Evolutionary conservation across 2,797 vertebrate species (phyloP), one percentile per base, ranked within the genome.

Genomic region (Rostrhamus sociabilis): DNA sequence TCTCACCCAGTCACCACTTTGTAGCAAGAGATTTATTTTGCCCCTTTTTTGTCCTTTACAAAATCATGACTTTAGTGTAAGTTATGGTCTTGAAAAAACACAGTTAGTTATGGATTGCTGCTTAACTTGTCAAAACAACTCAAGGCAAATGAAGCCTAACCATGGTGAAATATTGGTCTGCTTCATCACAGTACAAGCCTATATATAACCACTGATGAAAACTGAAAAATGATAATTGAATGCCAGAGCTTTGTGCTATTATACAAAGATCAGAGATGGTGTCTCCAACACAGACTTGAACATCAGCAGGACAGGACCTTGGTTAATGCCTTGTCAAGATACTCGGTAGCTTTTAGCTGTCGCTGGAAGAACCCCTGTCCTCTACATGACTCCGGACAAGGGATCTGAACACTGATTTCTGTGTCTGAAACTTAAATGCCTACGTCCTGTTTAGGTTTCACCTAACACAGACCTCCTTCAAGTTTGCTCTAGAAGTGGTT

Each of bases 81-180:
- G 85, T 91, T 93, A 88, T 84, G 58, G 27, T 92, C 72, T 87
- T 91, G 89, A 67, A 93, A 93, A 90, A 96, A 83, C 53, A 84
- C 36, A 55, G 34, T 60, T 47, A 89, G 90, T 95, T 96, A 86
- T 83, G 23, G 53, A 88, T 84, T 94, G 38, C 79, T 58, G 38
- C 75, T 97, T 94, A 93, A 90, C 58, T 74, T 97, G 52, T 93
- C 79, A 76, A 95, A 94, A 96, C 88, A 95, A 58, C 36, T 87
- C 76, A 84, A 94, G 67, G 91, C 69, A 96, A 94, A 96, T 95
- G 90, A 97, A 93, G 31, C 83, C 29, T 68, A 90, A 83, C 79
- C 73, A 86, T 9, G 47, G 42, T 91, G 87, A 96, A 95, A 96
- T 95, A 93, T 72, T 74, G 50, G 38, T 29, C 58, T 94, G 53